Conservation (phyloP, 2,113 vertebrate genomes). For the Megalops atlanticus region DNA sequence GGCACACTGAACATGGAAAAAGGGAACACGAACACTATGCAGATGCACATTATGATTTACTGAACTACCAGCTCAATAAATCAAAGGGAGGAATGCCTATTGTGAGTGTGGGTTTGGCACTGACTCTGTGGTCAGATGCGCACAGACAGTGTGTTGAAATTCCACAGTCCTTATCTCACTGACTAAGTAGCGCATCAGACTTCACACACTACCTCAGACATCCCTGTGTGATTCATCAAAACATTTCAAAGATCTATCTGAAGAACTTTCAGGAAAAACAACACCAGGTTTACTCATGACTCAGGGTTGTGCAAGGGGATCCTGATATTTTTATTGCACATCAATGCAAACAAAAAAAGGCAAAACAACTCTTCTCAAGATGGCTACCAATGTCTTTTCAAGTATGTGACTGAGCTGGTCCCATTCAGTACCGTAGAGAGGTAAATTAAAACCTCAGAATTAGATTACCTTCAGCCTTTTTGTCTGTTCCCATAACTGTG, state of each 20-base stretch:
- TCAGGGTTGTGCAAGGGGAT: slow-evolving; percentile 14
- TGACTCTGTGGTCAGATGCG: not conserved
- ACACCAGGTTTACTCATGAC: slow-evolving; percentile 2
- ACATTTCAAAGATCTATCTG: not conserved
- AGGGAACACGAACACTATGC: no score
- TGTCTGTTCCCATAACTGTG: slow-evolving; percentile 52
- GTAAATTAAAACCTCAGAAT: slow-evolving; percentile 45
- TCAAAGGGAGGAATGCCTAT: not conserved
- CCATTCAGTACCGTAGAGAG: slow-evolving; percentile 47
- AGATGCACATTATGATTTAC: not conserved
- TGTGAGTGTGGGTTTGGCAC: not conserved
- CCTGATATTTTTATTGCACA: not conserved
- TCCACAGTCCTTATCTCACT: not conserved
- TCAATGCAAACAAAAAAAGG: not conserved
- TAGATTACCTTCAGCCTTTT: slow-evolving; percentile 50
- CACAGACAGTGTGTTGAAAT: not conserved
- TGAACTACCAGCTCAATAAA: not conserved
- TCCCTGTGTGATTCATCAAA: not conserved
- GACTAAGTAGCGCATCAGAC: not conserved
- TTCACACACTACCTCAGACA: not conserved
- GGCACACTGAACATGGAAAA: not conserved
- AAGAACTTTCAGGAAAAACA: not conserved
- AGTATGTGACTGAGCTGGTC: slow-evolving; percentile 34
- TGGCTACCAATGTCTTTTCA: not conserved
- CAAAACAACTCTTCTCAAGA: not conserved